phyloP scores from a whole-genome alignment of 2,797 vertebrate genomes.

The Acanthurus leucopareius region DNA sequence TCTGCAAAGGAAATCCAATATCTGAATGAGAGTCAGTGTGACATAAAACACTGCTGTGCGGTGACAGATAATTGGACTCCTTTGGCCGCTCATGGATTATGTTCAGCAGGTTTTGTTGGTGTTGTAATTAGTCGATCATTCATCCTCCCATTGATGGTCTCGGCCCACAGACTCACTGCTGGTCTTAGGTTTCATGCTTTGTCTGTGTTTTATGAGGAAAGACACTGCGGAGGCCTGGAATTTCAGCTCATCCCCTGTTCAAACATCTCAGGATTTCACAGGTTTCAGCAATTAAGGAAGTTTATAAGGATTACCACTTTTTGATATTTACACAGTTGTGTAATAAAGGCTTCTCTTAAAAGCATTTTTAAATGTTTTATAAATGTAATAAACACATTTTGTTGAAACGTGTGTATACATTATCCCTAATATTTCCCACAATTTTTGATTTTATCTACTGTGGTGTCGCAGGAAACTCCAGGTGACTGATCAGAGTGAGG shows the following conservation, averaged over 20 bases:
- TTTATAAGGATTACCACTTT: neutral
- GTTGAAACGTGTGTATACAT: too few relatives aligned
- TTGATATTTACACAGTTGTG: neutral
- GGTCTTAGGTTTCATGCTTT: slow-evolving; percentile 70
- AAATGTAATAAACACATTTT: too few relatives aligned
- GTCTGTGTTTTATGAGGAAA: slow-evolving; percentile 60
- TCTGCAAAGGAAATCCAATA: slow-evolving; percentile 40
- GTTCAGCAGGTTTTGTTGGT: slow-evolving; percentile 65
- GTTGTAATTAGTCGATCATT: slow-evolving; percentile 75
- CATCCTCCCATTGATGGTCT: slow-evolving; percentile 64
- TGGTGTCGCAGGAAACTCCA: too few relatives aligned
- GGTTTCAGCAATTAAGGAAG: slow-evolving; percentile 1
- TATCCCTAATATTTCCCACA: too few relatives aligned
- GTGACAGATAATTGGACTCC: slow-evolving; percentile 56
- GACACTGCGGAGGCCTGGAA: slow-evolving; percentile 50
- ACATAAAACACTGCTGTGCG: slow-evolving; percentile 13
- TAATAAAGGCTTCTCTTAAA: neutral
- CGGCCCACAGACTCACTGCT: slow-evolving; percentile 50
- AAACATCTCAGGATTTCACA: slow-evolving; percentile 39
- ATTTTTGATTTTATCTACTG: too few relatives aligned
- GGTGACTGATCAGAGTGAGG: too few relatives aligned
- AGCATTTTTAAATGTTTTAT: too few relatives aligned
- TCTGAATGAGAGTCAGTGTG: slow-evolving; percentile 17
- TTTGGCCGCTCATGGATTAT: slow-evolving; percentile 60
- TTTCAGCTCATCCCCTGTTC: slow-evolving; percentile 47